Percentiles rank a stretch among this genome's conserved stretches.
Conservation (phyloP, 1,140 invertebrate species). For the Aphelenchoides besseyi region DNA sequence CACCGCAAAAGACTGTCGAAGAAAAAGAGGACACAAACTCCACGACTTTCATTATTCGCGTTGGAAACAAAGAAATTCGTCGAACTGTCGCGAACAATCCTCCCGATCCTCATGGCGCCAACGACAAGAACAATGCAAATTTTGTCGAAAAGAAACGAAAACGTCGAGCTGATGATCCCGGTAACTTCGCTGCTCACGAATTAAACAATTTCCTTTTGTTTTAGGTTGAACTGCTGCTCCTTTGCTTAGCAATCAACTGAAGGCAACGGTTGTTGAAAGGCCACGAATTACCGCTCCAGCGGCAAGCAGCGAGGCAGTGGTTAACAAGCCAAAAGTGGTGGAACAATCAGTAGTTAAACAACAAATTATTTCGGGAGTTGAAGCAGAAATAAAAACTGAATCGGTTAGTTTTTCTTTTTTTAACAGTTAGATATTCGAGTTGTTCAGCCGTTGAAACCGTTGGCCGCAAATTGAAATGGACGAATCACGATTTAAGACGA, state of each 20-base stretch:
- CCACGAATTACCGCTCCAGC: too few species aligned
- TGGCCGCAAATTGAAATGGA: slow-evolving; percentile 41
- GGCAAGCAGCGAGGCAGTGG: too few species aligned
- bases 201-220: background rate
- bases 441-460: slow-evolving; percentile 21
- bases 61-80: slow-evolving; percentile 1
- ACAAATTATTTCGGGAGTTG: too few species aligned
- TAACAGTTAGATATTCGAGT: too few species aligned
- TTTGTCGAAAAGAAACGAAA: background rate
- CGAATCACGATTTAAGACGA: slow-evolving; percentile 37
- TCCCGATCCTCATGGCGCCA: background rate
- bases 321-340: too few species aligned
- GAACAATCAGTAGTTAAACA: too few species aligned
- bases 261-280: too few species aligned
- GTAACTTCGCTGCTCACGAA: background rate
- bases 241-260: background rate
- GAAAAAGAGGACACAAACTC: slow-evolving; percentile 5
- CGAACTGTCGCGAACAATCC: background rate
- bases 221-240: background rate
- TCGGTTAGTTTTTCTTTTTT: too few species aligned
- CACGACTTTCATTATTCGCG: slow-evolving; percentile 10
- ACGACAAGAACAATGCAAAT: background rate
- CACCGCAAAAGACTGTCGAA: background rate
- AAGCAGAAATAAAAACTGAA: too few species aligned
- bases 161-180: slow-evolving; percentile 16